Evolutionary conservation across 1,140 invertebrate genomes (phyloP), one percentile per base, ranked within the genome.

Genomic region (Drosophila aff.): DNA sequence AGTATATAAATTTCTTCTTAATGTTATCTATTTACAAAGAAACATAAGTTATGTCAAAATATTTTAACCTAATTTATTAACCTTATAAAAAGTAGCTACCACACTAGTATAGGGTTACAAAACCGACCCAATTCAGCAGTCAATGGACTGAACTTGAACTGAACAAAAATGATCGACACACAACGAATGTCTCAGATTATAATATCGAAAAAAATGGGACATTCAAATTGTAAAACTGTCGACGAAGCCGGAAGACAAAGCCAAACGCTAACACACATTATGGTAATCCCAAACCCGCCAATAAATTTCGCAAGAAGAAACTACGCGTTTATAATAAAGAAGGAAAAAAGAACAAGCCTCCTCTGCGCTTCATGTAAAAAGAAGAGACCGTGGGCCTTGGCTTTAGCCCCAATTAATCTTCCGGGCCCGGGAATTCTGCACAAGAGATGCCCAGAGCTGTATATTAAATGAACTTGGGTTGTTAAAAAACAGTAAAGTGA

Each of bases 281-380:
- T 44, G 55, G 75, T 50, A 77, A 77, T 53, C 63, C 67, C 7
- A 43, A 71, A 21, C 23, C 49, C 50, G 23, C 16, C 67, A 75
- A 64, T 74, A 76, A 58, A 66, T 76, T 66, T 76, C 2, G 55
- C 74, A 57, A 68, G 62, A 50, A 68, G 47, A 68, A 50, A 57
- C 57, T 59, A 43, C 53, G 38, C 15, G 18, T 63, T 76, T 61
- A 41, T 57, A 62, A 55, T 46, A 52, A 76, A 58, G 36, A 73
- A 72, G 23, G 36, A 44, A 71, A 41, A 44, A 58, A 40, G 44
- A 66, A 72, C 61, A 47, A 33, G 62, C 62, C 31, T 52, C 46
- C 44, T 55, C 52, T 55, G 23, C 7, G 23, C 40, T 49, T n/a
- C 44, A n/a, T 40, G 49, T 53, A 31, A 52, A 46, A 50, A 23